A percentile compares a stretch with the other conserved stretches of the same genome.
Evolutionary conservation across 2,797 vertebrate genomes (phyloP).

Genomic region (Pseudotriccus pelzelni): DNA sequence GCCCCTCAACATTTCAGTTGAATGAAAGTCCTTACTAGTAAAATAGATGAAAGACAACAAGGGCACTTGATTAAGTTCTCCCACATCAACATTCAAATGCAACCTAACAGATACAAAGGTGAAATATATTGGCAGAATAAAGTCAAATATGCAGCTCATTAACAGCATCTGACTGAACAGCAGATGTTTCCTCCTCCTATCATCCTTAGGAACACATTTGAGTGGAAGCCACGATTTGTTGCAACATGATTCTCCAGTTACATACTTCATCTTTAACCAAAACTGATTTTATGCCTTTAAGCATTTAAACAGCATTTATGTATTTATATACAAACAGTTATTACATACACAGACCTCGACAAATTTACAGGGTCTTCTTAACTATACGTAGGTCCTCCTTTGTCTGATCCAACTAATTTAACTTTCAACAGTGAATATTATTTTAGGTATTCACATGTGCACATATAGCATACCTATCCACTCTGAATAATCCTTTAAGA

Average conservation of each 20-base stretch:
- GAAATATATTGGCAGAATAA: not conserved
- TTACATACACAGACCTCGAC: not conserved
- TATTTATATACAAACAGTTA: conserved; percentile 9
- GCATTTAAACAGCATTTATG: not conserved
- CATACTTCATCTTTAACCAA: not conserved
- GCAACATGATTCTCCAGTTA: not conserved
- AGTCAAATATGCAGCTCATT: not conserved
- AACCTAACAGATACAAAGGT: conserved; percentile 1
- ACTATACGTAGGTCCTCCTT: not conserved
- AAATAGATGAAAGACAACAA: not conserved
- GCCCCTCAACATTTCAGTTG: not conserved
- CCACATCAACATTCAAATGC: not conserved
- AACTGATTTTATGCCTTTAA: not conserved
- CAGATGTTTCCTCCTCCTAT: conserved; percentile 19
- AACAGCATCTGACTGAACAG: conserved; percentile 21
- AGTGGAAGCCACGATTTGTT: not conserved
- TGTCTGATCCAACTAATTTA: not conserved
- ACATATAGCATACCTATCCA: not conserved
- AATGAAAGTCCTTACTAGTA: not conserved
- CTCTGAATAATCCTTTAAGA: not conserved
- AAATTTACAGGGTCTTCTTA: not conserved
- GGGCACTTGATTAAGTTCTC: not conserved
- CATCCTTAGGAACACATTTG: not conserved
- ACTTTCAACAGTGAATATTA: not conserved
- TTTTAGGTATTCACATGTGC: not conserved